A percentile compares a stretch with the other conserved stretches of the same genome.
Evolutionary conservation across 2,797 vertebrate species (phyloP).

Genomic region (Phyllotis vaccarum): DNA sequence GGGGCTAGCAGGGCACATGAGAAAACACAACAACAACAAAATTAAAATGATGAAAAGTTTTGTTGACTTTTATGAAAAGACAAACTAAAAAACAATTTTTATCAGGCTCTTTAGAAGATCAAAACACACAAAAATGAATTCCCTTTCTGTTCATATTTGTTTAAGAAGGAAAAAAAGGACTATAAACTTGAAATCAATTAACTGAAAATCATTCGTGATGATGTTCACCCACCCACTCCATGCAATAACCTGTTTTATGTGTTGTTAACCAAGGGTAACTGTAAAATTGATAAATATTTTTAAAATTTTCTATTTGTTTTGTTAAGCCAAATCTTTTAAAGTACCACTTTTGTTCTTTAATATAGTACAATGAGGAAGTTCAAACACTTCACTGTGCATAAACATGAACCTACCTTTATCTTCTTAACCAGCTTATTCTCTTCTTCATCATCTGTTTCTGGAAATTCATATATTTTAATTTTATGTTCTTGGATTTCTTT

Average conservation of each 20-base stretch:
- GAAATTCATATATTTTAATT: slow-evolving; percentile 99
- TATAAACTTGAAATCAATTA: background rate
- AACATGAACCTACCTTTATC: slow-evolving; percentile 92
- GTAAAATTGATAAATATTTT: slow-evolving; percentile 43
- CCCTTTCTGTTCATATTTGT: slow-evolving; percentile 10
- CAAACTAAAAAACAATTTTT: slow-evolving; percentile 11
- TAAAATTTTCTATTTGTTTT: slow-evolving; percentile 35
- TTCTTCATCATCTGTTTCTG: slow-evolving; percentile 98
- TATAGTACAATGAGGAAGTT: background rate
- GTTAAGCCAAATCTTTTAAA: slow-evolving; percentile 19
- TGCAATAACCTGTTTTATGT: background rate
- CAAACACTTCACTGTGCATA: slow-evolving; percentile 15
- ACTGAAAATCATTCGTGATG: background rate
- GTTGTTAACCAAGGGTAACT: slow-evolving; percentile 46
- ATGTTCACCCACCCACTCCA: background rate
- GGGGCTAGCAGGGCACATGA: too few species aligned
- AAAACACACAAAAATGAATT: slow-evolving; percentile 40
- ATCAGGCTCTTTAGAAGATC: slow-evolving; percentile 6
- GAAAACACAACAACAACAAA: background rate
- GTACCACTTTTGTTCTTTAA: background rate
- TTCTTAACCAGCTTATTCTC: slow-evolving; percentile 98
- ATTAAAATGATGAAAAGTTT: background rate
- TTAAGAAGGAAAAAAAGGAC: slow-evolving; percentile 23
- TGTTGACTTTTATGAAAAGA: slow-evolving; percentile 39
- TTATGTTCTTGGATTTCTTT: slow-evolving; percentile 99